These are phyloP conservation scores for Ptilodon capucinus DNA, from an alignment of 2,888 invertebrate species.

Conservation along the genomic window DNA sequence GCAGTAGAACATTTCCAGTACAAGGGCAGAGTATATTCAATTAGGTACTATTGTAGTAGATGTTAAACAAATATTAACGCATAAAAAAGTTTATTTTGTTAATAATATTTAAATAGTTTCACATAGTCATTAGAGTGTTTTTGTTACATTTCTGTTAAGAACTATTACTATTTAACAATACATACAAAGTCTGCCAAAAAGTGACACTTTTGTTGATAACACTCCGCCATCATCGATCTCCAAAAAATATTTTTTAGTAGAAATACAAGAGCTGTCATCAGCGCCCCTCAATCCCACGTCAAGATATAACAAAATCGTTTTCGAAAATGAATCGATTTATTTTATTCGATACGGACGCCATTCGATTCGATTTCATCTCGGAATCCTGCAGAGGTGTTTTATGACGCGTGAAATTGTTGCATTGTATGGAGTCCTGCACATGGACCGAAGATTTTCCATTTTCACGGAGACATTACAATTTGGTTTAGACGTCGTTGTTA, in stretches of 20 bases:
- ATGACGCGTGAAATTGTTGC: conserved; percentile 79
- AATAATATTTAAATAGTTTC: background rate
- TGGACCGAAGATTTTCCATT: conserved; percentile 71
- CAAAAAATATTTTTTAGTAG: conserved; percentile 33
- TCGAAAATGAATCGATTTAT: conserved; percentile 78
- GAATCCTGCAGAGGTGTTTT: conserved; percentile 67
- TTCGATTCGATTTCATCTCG: conserved; percentile 61
- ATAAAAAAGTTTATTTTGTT: background rate
- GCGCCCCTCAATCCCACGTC: conserved; percentile 61
- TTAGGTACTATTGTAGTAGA: no score
- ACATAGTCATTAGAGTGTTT: background rate
- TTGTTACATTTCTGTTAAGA: background rate
- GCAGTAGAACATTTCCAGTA: no score
- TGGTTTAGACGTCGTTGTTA: conserved; percentile 60
- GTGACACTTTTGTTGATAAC: conserved; percentile 24
- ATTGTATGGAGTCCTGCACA: conserved; percentile 63
- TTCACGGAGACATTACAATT: conserved; percentile 72
- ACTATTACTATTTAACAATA: background rate
- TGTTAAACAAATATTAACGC: no score
- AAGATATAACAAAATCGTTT: conserved; percentile 72
- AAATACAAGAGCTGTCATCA: conserved; percentile 53
- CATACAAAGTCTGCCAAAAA: conserved; percentile 3
- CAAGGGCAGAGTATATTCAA: no score
- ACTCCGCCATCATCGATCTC: conserved; percentile 30
- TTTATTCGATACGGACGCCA: conserved; percentile 76